Evolutionary conservation across 2,797 vertebrate species (phyloP), one percentile per base, ranked within the genome.

Genomic region (Cyclura pinguis): DNA sequence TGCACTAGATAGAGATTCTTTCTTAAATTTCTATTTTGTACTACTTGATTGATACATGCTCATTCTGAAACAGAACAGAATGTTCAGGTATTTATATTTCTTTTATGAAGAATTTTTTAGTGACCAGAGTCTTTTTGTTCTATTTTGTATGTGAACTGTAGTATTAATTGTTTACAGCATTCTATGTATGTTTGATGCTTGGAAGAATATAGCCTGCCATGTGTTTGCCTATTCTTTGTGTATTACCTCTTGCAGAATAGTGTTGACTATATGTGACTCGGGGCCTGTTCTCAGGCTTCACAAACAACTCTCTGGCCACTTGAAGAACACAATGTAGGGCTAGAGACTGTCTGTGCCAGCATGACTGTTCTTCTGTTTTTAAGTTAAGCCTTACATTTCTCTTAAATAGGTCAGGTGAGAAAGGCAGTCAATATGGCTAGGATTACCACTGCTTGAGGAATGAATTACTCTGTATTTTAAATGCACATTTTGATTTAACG

Each of bases 1-100:
- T 69, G 67, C 91, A 64, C 88, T 88, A 90, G 64, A 35, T 29
- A 8, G 78, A 88, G 69, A 85, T 62, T 10, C 5, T 29, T 87
- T 85, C 84, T 38, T 67, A 52, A 64, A 72, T 32, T 69, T 88
- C 67, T 12, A 84, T 90, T 76, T 74, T 1, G 80, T 72, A 93
- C 24, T 0, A 0, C 62, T 89, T 0, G 0, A 81, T 87, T 38
- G 91, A 76, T 59, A 87, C 12, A 89, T 29, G 0, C 24, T 57
- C 72, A 7, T 77, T 1, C 64, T 38, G 12, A 10, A 77, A 47
- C 42, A 83, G 7, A 80, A 29, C 80, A 89, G 38, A 9, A 7
- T 27, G 1, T 89, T 90, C 77, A 74, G 32, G 88, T 88, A 72
- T 62, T 27, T 52, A 18, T 1, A 88, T 88, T 59, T 59, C 1